A percentile compares a stretch with the other conserved stretches of the same genome.
phyloP scores from a whole-genome alignment of 2,888 invertebrate genomes.

The Temnothorax unifasciatus region DNA sequence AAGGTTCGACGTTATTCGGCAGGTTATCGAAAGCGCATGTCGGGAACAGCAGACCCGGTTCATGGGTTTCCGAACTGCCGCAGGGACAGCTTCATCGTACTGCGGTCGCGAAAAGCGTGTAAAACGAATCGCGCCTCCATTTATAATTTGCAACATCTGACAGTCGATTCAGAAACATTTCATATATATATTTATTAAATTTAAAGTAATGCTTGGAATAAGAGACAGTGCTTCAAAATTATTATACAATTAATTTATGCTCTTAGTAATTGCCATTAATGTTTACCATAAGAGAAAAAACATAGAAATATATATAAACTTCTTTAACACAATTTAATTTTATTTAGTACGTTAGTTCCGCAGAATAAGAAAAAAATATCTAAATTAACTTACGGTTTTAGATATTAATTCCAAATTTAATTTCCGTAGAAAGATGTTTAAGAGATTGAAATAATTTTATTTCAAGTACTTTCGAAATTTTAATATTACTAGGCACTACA shows the following conservation, averaged over 20 bases:
- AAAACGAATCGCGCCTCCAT: slow-evolving; percentile 18
- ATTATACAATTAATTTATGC: background rate
- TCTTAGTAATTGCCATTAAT: background rate
- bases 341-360: background rate
- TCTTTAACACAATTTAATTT: background rate
- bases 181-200: background rate
- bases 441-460: background rate
- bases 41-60: slow-evolving; percentile 30
- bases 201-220: background rate
- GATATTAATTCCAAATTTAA: background rate
- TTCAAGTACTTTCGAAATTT: background rate
- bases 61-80: slow-evolving; percentile 32
- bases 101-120: slow-evolving; percentile 36
- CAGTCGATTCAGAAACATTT: background rate
- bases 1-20: slow-evolving; percentile 76
- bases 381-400: background rate
- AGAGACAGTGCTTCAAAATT: background rate
- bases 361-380: background rate
- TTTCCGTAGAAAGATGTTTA: background rate
- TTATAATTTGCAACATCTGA: slow-evolving; percentile 24
- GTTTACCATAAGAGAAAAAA: background rate
- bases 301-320: background rate
- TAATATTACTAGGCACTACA: too few relatives aligned
- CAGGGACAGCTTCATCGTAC: slow-evolving; percentile 40
- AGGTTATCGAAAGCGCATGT: slow-evolving; percentile 64